Conservation (phyloP, 2,113 vertebrate genomes). For the Spea multiplicata region DNA sequence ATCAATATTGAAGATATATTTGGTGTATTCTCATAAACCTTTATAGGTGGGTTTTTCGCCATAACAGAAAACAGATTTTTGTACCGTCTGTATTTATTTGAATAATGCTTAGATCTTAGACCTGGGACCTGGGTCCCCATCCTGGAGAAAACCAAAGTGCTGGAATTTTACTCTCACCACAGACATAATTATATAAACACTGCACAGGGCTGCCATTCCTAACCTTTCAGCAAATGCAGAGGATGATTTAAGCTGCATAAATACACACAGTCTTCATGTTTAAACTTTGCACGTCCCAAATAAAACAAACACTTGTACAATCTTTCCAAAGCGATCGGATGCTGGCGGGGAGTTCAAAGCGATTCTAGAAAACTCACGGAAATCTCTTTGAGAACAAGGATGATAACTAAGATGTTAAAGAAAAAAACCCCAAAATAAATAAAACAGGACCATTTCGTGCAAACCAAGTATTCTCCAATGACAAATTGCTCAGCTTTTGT, state of each 20-base stretch:
- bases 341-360: background rate
- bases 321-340: background rate
- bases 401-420: background rate
- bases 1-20: too few relatives aligned
- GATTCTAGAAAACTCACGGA: background rate
- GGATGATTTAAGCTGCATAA: conserved; percentile 11
- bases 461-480: too few relatives aligned
- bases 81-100: too few relatives aligned
- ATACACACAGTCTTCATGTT: conserved; percentile 18
- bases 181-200: conserved; percentile 1
- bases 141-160: background rate
- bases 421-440: too few relatives aligned
- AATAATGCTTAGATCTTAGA: background rate
- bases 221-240: background rate
- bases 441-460: too few relatives aligned
- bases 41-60: background rate
- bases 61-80: too few relatives aligned
- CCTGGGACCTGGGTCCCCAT: background rate
- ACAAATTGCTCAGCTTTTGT: too few relatives aligned
- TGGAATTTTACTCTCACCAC: conserved; percentile 6
- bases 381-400: background rate
- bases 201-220: background rate
- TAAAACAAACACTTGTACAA: conserved; percentile 17
- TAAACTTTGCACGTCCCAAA: conserved; percentile 19
- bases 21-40: background rate